Percentiles rank a stretch among this genome's conserved stretches.
These are phyloP conservation scores for Caenorhabditis sp. DNA, from an alignment of 2,888 invertebrate species.

Conservation along the genomic window DNA sequence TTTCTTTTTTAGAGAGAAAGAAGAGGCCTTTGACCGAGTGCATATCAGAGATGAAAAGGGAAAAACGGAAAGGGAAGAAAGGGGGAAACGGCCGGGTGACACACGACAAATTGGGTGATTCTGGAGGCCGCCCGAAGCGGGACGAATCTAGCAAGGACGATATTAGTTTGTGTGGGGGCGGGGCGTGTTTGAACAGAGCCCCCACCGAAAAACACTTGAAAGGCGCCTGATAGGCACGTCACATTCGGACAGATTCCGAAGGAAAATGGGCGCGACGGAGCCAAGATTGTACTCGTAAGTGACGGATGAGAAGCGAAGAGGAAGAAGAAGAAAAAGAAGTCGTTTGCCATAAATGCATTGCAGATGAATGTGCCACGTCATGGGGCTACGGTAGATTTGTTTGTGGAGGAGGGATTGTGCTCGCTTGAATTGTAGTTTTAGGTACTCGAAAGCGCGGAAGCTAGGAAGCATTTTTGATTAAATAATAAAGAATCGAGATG, in stretches of 20 bases:
- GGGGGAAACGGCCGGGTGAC: conserved; percentile 15
- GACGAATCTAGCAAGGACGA: not conserved
- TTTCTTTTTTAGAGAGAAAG: not conserved
- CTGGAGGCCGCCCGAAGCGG: conserved; percentile 13
- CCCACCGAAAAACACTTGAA: conserved; percentile 7
- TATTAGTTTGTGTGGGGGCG: conserved; percentile 33
- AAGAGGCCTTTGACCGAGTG: conserved; percentile 32
- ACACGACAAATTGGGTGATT: conserved; percentile 38
- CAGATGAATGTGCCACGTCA: conserved; percentile 19
- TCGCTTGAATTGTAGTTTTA: too few species aligned
- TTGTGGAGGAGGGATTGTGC: too few species aligned
- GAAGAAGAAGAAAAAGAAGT: too few species aligned
- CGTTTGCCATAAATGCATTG: conserved; percentile 12
- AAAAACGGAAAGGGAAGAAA: conserved; percentile 14
- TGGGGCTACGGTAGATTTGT: too few species aligned
- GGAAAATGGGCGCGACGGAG: too few species aligned
- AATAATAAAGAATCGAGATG: too few species aligned
- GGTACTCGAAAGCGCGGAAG: too few species aligned
- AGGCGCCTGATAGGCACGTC: not conserved
- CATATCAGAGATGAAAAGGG: conserved; percentile 33
- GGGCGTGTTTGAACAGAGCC: not conserved
- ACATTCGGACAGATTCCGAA: not conserved
- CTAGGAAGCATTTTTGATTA: too few species aligned
- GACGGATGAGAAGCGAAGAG: not conserved
- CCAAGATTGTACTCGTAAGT: conserved; percentile 3